Base-by-base conservation (phyloP, 2,113 vertebrate species). In the Ginglymostoma cirratum region DNA sequence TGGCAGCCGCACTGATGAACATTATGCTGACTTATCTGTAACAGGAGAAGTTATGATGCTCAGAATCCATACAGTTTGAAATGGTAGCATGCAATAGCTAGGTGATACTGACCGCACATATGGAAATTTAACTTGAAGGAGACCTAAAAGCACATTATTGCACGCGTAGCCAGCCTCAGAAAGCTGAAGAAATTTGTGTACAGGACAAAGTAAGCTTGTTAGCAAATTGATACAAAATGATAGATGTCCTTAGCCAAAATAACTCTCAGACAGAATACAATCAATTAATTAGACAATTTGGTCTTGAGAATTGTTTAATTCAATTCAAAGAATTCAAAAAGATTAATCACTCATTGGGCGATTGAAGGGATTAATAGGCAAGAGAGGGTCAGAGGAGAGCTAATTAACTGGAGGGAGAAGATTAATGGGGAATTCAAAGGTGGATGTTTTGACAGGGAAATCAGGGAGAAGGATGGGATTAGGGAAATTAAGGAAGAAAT, bases 361-460 rank as follows among this genome's bases (percentile, higher is more conserved):
- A 80, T 21, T 55, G 66, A 95, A 72, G 8, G 2, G 30, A 61
- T 30, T 27, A 45, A 95, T 90, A 78, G 85, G 94, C 21, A 95
- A 67, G 86, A 70, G 96, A 69, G 21, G 14, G 86, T 55, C 48
- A 86, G 83, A n/a, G 52, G 15, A 96, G 96, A 55, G 94, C n/a
- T 55, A 30, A 52, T 65, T 38, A 86, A 89, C 5, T 67, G 65
- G 96, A 34, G 85, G 55, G 95, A 96, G 96, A 96, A 69, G 93
- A 97, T 97, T 96, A 96, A 96, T 97, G 96, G 96, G 96, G 96
- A 96, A 87, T 96, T 89, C 96, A 97, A 96, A 72, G 96, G 96
- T 96, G 96, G 96, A 90, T n/a, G 96, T 42, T 61, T 94, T 86
- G 95, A 96, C 96, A 30, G 85, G 52, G 72, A 76, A 76, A 76